Evolutionary conservation across 2,888 invertebrate genomes (phyloP).

Genomic region (Trachelus iudaicus): DNA sequence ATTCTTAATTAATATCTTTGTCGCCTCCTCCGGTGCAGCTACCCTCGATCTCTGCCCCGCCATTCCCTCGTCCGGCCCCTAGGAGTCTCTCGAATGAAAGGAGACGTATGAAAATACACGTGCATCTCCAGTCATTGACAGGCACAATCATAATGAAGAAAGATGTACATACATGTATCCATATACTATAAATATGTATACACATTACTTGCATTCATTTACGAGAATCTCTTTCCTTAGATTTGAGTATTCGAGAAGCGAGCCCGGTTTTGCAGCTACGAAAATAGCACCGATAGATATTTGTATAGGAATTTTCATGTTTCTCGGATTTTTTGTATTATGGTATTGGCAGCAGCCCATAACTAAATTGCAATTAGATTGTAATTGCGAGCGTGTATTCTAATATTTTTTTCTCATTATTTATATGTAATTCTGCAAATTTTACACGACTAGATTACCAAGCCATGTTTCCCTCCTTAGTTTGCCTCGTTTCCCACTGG

Average conservation of each 20-base stretch:
- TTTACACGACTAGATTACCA: not conserved
- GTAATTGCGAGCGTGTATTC: not conserved
- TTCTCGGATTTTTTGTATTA: not conserved
- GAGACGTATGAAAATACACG: constrained; percentile 35
- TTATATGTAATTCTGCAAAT: not conserved
- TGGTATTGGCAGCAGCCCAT: not conserved
- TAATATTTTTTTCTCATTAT: not conserved
- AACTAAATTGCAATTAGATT: not conserved
- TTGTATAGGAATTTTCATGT: not conserved
- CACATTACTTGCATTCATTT: not conserved
- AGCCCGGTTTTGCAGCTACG: not conserved
- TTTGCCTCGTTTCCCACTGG: not conserved
- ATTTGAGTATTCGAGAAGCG: not conserved
- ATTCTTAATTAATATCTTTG: constrained; percentile 63
- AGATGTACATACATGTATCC: not conserved
- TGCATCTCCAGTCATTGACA: constrained; percentile 35
- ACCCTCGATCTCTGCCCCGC: constrained; percentile 25
- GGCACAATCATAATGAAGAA: constrained; percentile 30
- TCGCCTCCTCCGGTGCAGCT: constrained; percentile 45
- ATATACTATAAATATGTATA: no score
- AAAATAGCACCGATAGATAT: not conserved
- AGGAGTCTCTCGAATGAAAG: constrained; percentile 35
- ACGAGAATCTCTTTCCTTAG: not conserved
- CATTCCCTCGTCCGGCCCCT: constrained; percentile 29
- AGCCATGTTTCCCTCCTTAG: no score